phyloP scores from a whole-genome alignment of 1,140 invertebrate species.

The Matsumurasca onukii region DNA sequence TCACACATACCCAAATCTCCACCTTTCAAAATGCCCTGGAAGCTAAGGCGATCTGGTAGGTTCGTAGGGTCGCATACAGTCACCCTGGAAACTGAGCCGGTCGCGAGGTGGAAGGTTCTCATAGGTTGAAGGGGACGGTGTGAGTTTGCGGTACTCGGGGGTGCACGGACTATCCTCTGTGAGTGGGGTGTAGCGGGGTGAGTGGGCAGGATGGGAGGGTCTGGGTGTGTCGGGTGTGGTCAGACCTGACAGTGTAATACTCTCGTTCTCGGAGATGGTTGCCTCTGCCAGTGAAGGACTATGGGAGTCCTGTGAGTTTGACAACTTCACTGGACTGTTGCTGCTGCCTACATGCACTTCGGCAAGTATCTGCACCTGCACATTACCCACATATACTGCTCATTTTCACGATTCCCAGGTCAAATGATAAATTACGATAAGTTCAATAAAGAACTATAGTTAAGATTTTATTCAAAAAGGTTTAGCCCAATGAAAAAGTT shows the following conservation, averaged over 20 bases:
- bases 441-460: no score
- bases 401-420: neutral
- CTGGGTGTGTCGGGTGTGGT: conserved; percentile 41
- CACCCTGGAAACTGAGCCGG: conserved; percentile 36
- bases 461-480: no score
- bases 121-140: neutral
- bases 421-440: no score
- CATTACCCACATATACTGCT: neutral
- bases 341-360: conserved; percentile 29
- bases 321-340: conserved; percentile 33
- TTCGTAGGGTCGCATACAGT: conserved; percentile 11
- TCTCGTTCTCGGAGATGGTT: conserved; percentile 47
- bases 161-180: conserved; percentile 37
- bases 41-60: conserved; percentile 29
- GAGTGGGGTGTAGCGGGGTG: conserved; percentile 35
- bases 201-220: conserved; percentile 30
- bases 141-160: conserved; percentile 31
- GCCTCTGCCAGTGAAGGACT: conserved; percentile 45
- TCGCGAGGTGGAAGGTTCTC: conserved; percentile 30
- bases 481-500: no score
- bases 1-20: conserved; percentile 8
- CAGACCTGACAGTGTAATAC: conserved; percentile 42
- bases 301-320: conserved; percentile 3
- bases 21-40: conserved; percentile 26
- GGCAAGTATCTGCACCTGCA: neutral